Evolutionary conservation across 2,888 invertebrate species (phyloP), one percentile per base, ranked within the genome.

Genomic region (Lepetodrilus schrolli): DNA sequence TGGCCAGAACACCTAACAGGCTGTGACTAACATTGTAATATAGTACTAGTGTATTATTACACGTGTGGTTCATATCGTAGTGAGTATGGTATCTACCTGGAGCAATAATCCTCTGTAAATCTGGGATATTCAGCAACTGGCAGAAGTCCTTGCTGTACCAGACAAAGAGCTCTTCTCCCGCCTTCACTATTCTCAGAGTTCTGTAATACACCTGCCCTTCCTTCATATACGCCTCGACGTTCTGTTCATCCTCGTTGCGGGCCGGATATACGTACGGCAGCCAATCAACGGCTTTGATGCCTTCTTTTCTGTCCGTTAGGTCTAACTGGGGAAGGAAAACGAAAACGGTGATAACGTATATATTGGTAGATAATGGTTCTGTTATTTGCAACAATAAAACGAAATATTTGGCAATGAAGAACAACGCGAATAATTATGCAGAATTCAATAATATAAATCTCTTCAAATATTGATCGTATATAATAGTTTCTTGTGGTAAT

Each of bases 61-160:
- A n/a, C n/a, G n/a, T n/a, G n/a, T n/a, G n/a, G n/a, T n/a, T n/a
- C n/a, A n/a, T n/a, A n/a, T n/a, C n/a, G n/a, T n/a, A n/a, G n/a
- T n/a, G n/a, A n/a, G n/a, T n/a, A n/a, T n/a, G n/a, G n/a, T n/a
- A n/a, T n/a, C n/a, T n/a, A n/a, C n/a, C n/a, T n/a, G n/a, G n/a
- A n/a, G n/a, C n/a, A n/a, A n/a, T n/a, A n/a, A n/a, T 20, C 72
- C 58, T 36, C 23, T 74, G 79, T 7, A 86, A 72, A 20, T 86
- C 83, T 1, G 88, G 88, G 17, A 90, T 81, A 38, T 84, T 81
- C 5, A 89, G 79, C 0, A 84, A 72, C 38, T 80, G 80, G 23
- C 88, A 87, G 72, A 88, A 87, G 74, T 89, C 88, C 70, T 86
- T 86, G 76, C 89, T 89, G 83, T 89, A 91, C 91, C 91, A 91